Base-by-base conservation (phyloP, 1,140 invertebrate genomes). In the Drosophila carrolli region DNA sequence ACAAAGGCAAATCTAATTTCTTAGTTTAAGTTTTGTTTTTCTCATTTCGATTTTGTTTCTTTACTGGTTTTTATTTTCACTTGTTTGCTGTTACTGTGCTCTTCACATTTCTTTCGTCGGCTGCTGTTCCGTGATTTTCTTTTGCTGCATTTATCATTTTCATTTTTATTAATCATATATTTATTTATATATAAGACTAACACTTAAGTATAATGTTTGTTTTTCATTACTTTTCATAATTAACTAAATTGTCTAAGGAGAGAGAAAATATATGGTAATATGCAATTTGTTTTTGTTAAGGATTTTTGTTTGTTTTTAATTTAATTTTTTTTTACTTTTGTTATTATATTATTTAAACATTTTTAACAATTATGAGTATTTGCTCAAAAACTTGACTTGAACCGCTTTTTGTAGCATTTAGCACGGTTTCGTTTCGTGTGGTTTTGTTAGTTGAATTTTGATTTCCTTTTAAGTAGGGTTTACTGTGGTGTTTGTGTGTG, bases 171-270 rank as follows among this genome's bases (percentile, higher is more conserved):
- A 53, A 55, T 65, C 57, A 61, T 77, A 65, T 71, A 57, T 76
- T 67, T 81, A 58, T 67, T 75, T 88, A 85, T 86, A 78, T 91
- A 81, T 91, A 91, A 84, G 78, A 83, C 81, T 90, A 90, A 91
- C 83, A 91, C 83, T 91, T 91, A 91, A 75, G 44, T 77, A 66
- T 90, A 90, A 83, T 82, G 57, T 81, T 73, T 67, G 51, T 75
- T 63, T 76, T 81, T 74, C 61, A 29, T 82, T 83, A 72, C 67
- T 84, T 60, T 81, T 58, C 80, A 90, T 75, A 90, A 85, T 76
- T 86, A 90, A 90, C 88, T 90, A 90, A 90, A 90, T 82, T 90
- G 67, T 88, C 88, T 90, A 90, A 90, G 78, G 73, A 90, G 88
- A 90, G 73, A 83, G 83, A 83, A 84, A 72, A 88, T 90, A 83